A percentile compares a stretch with the other conserved stretches of the same genome.
Evolutionary conservation across 64 coral and sea anemone species (phyloP).

Genomic region (Montipora foliosa): DNA sequence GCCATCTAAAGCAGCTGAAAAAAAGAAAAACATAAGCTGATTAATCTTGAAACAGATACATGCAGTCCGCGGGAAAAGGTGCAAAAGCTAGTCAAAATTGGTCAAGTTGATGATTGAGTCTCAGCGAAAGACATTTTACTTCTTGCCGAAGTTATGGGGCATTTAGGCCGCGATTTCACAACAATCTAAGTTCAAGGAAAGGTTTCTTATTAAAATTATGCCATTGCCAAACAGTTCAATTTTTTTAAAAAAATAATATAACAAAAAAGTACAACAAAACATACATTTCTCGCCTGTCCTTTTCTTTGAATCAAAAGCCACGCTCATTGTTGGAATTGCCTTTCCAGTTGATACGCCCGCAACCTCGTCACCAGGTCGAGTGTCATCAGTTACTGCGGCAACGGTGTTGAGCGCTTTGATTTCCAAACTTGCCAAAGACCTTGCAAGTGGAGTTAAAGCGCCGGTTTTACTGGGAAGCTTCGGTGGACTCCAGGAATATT

Average conservation of each 20-base stretch:
- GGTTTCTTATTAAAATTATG: no score
- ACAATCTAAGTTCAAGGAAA: no score
- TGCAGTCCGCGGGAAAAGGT: no score
- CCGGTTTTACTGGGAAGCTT: conserved; percentile 21
- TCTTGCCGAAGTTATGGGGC: no score
- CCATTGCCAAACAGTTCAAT: no score
- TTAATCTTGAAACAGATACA: no score
- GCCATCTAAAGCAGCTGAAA: background rate
- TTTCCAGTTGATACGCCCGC: background rate
- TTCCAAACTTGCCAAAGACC: conserved; percentile 74
- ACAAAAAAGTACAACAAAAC: background rate
- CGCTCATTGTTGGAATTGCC: background rate
- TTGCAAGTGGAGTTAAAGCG: conserved; percentile 59
- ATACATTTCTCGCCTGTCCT: conserved; percentile 25
- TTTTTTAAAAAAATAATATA: no score
- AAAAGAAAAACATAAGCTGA: background rate
- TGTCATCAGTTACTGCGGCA: background rate
- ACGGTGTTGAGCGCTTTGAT: conserved; percentile 38
- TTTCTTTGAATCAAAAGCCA: conserved; percentile 20
- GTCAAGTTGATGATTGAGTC: no score
- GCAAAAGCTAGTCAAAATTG: no score
- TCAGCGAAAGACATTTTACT: no score
- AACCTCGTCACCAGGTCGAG: background rate
- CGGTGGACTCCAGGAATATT: background rate
- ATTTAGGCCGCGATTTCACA: no score